Evolutionary conservation across 2,797 vertebrate genomes (phyloP), one percentile per base, ranked within the genome.

Genomic region (Gymnocypris eckloni): DNA sequence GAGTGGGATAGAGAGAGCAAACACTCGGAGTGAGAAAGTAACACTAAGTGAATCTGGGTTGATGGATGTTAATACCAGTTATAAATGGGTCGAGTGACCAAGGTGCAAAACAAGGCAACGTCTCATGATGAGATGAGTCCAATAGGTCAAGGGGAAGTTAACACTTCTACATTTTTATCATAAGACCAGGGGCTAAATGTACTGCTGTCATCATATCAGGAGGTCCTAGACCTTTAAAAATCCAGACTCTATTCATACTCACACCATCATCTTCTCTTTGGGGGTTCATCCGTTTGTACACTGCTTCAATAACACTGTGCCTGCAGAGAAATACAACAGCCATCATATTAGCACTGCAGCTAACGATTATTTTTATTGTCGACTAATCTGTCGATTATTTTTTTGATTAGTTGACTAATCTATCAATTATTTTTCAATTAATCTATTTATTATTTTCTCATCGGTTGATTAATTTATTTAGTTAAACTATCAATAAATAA

Each of bases 181-280:
- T 70, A 33, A 72, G 43, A 54, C 39, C 76, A 25, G 25, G 69
- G 56, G 18, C 59, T 43, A 73, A 71, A 67, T 20, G 33, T 69
- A 81, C n/a, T 69, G 7, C 56, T 72, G 28, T 8, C 4, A 75
- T n/a, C 25, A 82, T 48, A 69, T 20, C 22, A 11, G 18, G 16
- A 50, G 22, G 45, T 78, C 41, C 13, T 41, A 54, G 5, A 48
- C 15, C n/a, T 59, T 37, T 61, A 73, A 61, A 71, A 88, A 50
- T 56, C 20, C 2, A 16, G n/a, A 61, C 25, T 52, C 28, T 22
- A 50, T 59, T 82, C 54, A 90, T 92, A 97, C 98, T 98, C 95
- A 99, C 98, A 96, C 96, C 97, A 89, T 99, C 98, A 91, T 95
- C 98, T 91, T 99, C 98, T 95, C 96, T 97, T 94, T 98, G 97